A percentile compares a stretch with the other conserved stretches of the same genome.
phyloP scores from a whole-genome alignment of 2,113 vertebrate genomes.

The Stomatorhinus ivindoensis region DNA sequence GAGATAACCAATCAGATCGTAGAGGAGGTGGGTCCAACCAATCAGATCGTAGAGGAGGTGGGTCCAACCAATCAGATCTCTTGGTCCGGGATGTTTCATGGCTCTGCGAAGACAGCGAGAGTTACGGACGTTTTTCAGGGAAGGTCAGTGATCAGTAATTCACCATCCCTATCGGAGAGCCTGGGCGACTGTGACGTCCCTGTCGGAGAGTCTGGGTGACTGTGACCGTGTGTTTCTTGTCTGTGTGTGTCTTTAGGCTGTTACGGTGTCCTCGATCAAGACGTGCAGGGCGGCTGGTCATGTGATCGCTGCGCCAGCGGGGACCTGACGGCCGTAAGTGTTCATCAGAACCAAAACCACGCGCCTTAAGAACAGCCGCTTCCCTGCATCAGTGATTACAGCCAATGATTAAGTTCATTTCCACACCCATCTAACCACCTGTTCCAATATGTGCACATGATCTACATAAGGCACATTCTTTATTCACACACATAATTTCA shows the following conservation, averaged over 20 bases:
- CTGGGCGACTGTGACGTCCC: no score
- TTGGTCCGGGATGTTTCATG: background rate
- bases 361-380: background rate
- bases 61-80: no score
- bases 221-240: background rate
- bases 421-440: background rate
- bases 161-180: background rate
- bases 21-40: no score
- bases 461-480: background rate
- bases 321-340: conserved; percentile 82
- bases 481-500: background rate
- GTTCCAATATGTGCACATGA: background rate
- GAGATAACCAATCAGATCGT: no score
- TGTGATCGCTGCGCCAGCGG: conserved; percentile 80
- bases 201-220: no score
- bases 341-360: background rate
- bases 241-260: conserved; percentile 69
- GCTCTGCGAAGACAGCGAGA: background rate
- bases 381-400: background rate
- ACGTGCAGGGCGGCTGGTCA: conserved; percentile 71
- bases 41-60: no score
- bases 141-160: background rate
- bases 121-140: background rate
- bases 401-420: background rate
- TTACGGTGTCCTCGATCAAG: conserved; percentile 77